Percentiles rank a stretch among this genome's conserved stretches.
Conservation (phyloP, 2,797 vertebrate species). For the Bradypus variegatus region DNA sequence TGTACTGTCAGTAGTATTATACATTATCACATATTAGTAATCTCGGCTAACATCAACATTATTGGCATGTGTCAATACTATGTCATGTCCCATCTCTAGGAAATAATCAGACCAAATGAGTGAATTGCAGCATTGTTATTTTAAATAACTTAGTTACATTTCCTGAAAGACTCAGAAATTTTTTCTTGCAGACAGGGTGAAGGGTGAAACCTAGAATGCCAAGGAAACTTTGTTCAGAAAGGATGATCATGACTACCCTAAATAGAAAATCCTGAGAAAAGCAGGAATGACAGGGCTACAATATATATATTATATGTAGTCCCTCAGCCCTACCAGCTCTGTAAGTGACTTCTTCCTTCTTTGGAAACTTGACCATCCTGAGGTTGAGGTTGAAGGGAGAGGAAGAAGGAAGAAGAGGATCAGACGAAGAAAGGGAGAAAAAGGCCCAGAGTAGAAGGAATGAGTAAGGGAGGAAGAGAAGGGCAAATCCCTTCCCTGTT, state of each 20-base stretch:
- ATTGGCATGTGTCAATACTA: neutral
- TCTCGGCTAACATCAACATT: neutral
- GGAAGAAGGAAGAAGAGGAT: neutral
- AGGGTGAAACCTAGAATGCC: conserved; percentile 23
- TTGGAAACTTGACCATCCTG: neutral
- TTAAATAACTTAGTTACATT: conserved; percentile 11
- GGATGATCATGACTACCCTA: neutral
- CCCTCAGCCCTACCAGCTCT: neutral
- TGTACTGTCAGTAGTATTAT: neutral
- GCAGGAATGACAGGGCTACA: neutral
- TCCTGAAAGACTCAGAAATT: conserved; percentile 29
- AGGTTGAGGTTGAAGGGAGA: neutral
- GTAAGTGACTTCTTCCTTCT: neutral
- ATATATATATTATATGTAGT: neutral
- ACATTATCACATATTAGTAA: neutral
- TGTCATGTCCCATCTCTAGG: neutral
- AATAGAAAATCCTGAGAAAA: conserved; percentile 30
- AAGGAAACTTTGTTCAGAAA: conserved; percentile 28
- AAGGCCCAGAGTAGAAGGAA: neutral
- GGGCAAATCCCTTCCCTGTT: neutral
- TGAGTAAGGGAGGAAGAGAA: neutral
- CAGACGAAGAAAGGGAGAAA: neutral
- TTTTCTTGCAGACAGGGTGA: neutral
- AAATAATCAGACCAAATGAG: neutral
- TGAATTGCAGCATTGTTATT: conserved; percentile 12